Evolutionary conservation across 2,113 vertebrate species (phyloP).

Genomic region (Lamprologus callipterus): DNA sequence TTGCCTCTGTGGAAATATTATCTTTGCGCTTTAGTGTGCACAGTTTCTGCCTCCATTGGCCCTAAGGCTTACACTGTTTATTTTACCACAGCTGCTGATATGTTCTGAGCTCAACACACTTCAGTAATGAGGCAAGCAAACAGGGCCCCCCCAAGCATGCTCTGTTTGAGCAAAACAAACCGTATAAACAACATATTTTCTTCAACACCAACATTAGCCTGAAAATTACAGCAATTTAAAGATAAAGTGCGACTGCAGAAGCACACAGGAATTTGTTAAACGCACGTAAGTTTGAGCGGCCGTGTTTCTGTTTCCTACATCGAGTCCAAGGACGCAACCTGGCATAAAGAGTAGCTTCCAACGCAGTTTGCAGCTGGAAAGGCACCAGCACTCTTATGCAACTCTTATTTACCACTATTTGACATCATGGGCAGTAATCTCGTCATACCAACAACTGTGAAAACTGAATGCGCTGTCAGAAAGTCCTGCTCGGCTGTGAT

Average conservation of each 20-base stretch:
- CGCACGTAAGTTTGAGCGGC: neutral
- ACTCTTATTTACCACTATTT: neutral
- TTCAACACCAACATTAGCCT: neutral
- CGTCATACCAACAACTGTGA: constrained; percentile 5
- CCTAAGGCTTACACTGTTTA: constrained; percentile 45
- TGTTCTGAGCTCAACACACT: constrained; percentile 40
- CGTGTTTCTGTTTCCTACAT: neutral
- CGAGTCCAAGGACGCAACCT: neutral
- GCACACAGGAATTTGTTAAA: neutral
- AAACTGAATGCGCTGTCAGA: neutral
- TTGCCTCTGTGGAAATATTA: constrained; percentile 54
- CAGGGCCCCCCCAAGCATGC: neutral
- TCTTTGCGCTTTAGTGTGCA: constrained; percentile 52
- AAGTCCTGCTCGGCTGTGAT: constrained; percentile 36
- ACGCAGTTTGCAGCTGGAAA: constrained; percentile 8
- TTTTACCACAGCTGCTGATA: constrained; percentile 52
- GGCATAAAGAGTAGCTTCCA: neutral
- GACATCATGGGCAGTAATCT: neutral
- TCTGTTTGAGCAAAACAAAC: constrained; percentile 18
- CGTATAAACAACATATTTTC: neutral
- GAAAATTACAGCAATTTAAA: neutral
- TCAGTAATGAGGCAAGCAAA: constrained; percentile 41
- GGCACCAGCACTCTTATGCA: constrained; percentile 7
- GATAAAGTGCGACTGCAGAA: neutral
- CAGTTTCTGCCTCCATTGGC: constrained; percentile 48